Evolutionary conservation across 2,113 vertebrate genomes (phyloP), one percentile per base, ranked within the genome.

Genomic region (Miniopterus natalensis): DNA sequence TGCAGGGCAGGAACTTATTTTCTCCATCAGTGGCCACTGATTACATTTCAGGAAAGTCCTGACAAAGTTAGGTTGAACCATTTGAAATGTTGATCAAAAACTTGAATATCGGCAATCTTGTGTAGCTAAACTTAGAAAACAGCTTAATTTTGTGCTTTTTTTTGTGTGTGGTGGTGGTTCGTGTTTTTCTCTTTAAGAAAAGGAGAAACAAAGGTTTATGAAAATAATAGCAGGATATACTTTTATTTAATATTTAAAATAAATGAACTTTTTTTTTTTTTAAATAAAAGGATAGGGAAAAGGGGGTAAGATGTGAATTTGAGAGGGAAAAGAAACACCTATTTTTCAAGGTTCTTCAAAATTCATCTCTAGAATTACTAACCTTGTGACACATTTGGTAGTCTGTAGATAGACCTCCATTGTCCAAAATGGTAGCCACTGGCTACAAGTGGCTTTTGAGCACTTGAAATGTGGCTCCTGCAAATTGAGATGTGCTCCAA

Each of bases 241-340:
- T 77, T 95, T 92, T 70, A 55, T 49, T 77, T 77, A 75, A 45
- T 74, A 81, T 70, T 88, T 75, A 83, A 51, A 68, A 71, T 85
- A 71, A 51, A 51, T 55, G 57, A 23, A 29, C 1, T 75, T 11
- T 89, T 70, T 25, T 66, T 75, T 63, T 40, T 71, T 36, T 36
- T 36, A 36, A 83, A 45, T 59, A 47, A 84, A 90, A 90, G n/a
- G 13, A 71, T 12, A 40, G 51, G 17, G 36, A 55, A 80, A 85
- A n/a, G 31, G 15, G 13, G 10, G 17, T 29, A 31, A 90, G 47
- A 29, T n/a, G 6, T 57, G 84, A 85, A 84, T 92, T 78, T 84
- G 51, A 88, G 49, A 42, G 36, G 78, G 42, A 63, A 71, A 84
- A 92, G 70, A 81, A 81, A 51, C 59, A 49, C 9, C 0, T 15